Evolutionary conservation across 2,797 vertebrate genomes (phyloP), one percentile per base, ranked within the genome.

Genomic region (Ibycter americanus): DNA sequence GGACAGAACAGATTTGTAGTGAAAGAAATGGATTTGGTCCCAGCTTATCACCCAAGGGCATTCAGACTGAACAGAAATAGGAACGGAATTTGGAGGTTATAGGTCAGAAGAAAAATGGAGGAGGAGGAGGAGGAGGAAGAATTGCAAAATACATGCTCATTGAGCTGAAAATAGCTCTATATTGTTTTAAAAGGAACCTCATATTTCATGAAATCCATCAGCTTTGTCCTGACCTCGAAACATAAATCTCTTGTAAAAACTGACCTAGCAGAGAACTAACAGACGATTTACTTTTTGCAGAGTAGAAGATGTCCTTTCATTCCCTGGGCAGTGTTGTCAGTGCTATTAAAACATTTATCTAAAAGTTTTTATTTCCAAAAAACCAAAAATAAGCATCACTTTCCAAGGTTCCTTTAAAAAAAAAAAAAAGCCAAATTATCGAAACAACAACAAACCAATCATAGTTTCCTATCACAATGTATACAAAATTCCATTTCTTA

Each of bases 181-280:
- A 77, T 97, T 91, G 88, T 95, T 96, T 93, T 93, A 87, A 94
- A 95, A 93, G 23, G 52, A 78, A 51, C 71, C 59, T 84, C 74
- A 32, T 94, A 90, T 90, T 94, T 96, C 56, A 89, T 83, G 12
- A 89, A 73, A 90, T 89, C 88, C 74, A 90, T 94, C 91, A 88
- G 47, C 80, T 88, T 86, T 29, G n/a, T 96, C 63, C 73, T 93
- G 88, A 85, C 88, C 91, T 92, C 59, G 2, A 78, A 95, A 74
- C 49, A 73, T 95, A 92, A 90, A 92, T 96, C 83, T 93, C 46
- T 40, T 80, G 11, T 85, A 80, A 95, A 88, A 93, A 82, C 65
- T 73, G 85, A 80, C 40, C 55, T 94, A 44, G 8, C 67, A 63
- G 40, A 73, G 71, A 87, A 61, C 73, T 87, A 87, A 32, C 3